Evolutionary conservation across 2,797 vertebrate genomes (phyloP), one percentile per base, ranked within the genome.

Genomic region (Bryconaethiops microstoma): DNA sequence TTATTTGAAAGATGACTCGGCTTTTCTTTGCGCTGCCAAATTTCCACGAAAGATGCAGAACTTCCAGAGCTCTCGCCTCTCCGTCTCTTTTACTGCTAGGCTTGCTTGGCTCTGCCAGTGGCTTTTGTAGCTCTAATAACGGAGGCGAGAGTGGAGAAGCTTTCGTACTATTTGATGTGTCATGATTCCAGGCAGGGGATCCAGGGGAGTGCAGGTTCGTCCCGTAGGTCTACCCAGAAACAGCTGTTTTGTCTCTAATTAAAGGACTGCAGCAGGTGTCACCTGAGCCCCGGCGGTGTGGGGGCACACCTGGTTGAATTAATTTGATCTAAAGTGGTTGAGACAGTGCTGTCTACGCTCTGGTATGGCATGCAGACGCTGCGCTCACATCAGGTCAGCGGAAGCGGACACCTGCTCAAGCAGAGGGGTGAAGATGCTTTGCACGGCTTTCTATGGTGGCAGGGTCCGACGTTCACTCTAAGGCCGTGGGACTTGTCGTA

Each of bases 231-330:
- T 82, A 87, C 82, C 84, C 87, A 81, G 88, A 93, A 92, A 93
- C 94, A 94, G 90, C 90, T 94, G 93, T 92, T 94, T 91, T 85
- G 79, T 87, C 87, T 91, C 90, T 93, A 94, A 95, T 95, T 93
- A 94, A 94, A 93, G 90, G 88, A 85, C 89, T 90, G 89, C 88
- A 94, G 92, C 93, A 94, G 93, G 92, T 94, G 93, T 93, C 92
- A 94, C 91, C 90, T 91, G 88, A 88, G 90, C 91, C 88, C 88
- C 85, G 70, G 86, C 86, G 88, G 88, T 86, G 82, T 86, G 83
- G 89, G 86, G 86, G 88, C 88, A 92, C 93, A 94, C 92, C 92
- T 94, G 93, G 90, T 77, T 89, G 90, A 90, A 90, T 92, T 92
- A 85, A 93, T 92, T 91, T 93, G 93, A 94, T 94, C 90, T 89